Percentiles rank a stretch among this genome's conserved stretches.
Conservation (phyloP, 2,888 invertebrate genomes). For the Lydus trimaculatus region DNA sequence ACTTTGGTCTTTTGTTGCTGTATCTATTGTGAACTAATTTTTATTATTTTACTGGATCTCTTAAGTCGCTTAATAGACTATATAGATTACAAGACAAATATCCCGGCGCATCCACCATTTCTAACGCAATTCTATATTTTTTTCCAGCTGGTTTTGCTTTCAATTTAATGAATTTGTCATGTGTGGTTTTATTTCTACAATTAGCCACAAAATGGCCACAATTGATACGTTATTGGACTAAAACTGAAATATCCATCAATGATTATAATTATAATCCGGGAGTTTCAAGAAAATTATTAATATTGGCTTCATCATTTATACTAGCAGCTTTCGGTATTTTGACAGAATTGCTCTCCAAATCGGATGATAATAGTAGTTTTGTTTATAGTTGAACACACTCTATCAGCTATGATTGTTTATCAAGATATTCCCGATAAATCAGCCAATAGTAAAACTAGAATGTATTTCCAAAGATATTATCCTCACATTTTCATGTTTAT, state of each 20-base stretch:
- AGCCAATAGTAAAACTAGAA: background rate
- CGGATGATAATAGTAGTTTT: slow-evolving; percentile 21
- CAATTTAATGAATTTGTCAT: slow-evolving; percentile 64
- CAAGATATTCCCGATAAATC: background rate
- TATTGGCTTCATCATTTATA: slow-evolving; percentile 4
- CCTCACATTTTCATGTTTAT: slow-evolving; percentile 63
- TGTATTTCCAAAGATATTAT: slow-evolving; percentile 44
- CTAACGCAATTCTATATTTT: too few species aligned
- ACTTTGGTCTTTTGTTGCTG: too few species aligned
- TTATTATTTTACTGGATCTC: too few species aligned
- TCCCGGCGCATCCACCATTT: too few species aligned
- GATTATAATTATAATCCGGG: slow-evolving; percentile 18
- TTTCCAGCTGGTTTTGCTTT: slow-evolving; percentile 62
- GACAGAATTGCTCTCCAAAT: background rate
- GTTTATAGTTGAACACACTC: slow-evolving; percentile 36
- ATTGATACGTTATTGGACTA: slow-evolving; percentile 45
- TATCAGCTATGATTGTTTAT: slow-evolving; percentile 23
- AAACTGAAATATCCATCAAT: slow-evolving; percentile 33
- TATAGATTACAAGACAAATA: too few species aligned
- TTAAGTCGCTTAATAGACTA: too few species aligned
- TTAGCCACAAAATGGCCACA: slow-evolving; percentile 61
- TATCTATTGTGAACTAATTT: too few species aligned
- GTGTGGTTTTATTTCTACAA: slow-evolving; percentile 63
- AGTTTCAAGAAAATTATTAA: slow-evolving; percentile 13
- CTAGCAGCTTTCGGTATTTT: slow-evolving; percentile 13